Percentiles rank a stretch among this genome's conserved stretches.
Conservation (phyloP, 1,140 invertebrate species). For the Mamestra configurata region DNA sequence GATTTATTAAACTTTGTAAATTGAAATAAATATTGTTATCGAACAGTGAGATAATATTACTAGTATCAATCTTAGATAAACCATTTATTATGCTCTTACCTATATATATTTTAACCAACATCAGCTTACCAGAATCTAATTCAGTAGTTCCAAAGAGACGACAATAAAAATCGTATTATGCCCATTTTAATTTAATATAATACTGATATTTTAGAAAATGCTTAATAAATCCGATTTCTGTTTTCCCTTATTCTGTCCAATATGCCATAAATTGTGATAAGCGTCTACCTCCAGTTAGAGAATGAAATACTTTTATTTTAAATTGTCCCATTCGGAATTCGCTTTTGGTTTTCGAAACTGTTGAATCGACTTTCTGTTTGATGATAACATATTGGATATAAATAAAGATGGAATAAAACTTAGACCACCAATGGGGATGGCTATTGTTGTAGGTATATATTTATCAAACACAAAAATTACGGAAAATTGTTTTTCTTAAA, state of each 20-base stretch:
- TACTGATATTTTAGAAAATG: slow-evolving; percentile 66
- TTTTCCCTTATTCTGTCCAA: slow-evolving; percentile 70
- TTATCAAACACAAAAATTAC: background rate
- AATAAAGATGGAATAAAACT: background rate
- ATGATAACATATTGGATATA: slow-evolving; percentile 29
- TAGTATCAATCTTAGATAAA: slow-evolving; percentile 20
- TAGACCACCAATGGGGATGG: slow-evolving; percentile 1
- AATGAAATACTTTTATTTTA: slow-evolving; percentile 48
- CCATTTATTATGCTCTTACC: slow-evolving; percentile 34
- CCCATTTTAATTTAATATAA: slow-evolving; percentile 78
- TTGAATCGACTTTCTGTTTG: slow-evolving; percentile 35
- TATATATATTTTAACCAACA: slow-evolving; percentile 62
- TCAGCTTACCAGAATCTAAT: slow-evolving; percentile 68
- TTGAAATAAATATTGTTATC: slow-evolving; percentile 42
- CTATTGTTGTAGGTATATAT: slow-evolving; percentile 7
- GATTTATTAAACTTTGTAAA: slow-evolving; percentile 36
- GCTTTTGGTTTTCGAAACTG: slow-evolving; percentile 30
- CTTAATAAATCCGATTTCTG: slow-evolving; percentile 70
- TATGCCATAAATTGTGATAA: slow-evolving; percentile 79
- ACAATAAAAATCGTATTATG: slow-evolving; percentile 76
- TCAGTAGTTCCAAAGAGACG: slow-evolving; percentile 61
- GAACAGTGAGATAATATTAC: background rate
- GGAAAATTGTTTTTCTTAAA: background rate
- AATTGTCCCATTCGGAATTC: slow-evolving; percentile 36
- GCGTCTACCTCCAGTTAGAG: slow-evolving; percentile 59